phyloP scores from a whole-genome alignment of 2,113 vertebrate genomes.

The Petroica traversi region DNA sequence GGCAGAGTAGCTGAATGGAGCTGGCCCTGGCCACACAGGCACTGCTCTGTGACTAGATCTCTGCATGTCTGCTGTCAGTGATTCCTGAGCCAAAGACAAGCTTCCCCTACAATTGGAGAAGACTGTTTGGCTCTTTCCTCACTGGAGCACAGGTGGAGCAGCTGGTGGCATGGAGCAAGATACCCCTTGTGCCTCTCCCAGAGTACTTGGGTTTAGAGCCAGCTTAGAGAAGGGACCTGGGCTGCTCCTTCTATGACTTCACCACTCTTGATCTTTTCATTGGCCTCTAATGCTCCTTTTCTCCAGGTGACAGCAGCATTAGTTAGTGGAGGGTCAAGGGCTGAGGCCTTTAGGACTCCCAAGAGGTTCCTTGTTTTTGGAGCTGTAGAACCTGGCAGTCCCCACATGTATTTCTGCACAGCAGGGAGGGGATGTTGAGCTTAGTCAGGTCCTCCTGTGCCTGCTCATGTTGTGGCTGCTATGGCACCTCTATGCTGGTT shows the following conservation, averaged over 20 bases:
- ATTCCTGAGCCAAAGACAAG: background rate
- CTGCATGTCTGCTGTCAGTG: background rate
- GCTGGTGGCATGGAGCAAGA: background rate
- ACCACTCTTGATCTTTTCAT: background rate
- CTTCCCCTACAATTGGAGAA: rapidly evolving
- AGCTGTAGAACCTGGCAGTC: background rate
- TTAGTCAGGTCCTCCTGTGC: background rate
- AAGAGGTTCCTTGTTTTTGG: background rate
- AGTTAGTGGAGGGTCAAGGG: too few species aligned
- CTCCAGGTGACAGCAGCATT: background rate
- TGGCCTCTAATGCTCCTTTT: background rate
- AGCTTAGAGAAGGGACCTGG: background rate
- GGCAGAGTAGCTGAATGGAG: background rate
- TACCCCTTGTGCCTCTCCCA: background rate
- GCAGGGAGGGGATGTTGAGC: background rate
- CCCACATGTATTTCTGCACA: rapidly evolving
- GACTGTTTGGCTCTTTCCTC: background rate
- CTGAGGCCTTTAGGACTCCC: rapidly evolving
- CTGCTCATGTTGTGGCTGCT: background rate
- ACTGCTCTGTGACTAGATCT: background rate
- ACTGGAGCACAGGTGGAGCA: background rate
- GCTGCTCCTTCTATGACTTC: background rate
- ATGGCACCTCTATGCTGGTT: rapidly evolving
- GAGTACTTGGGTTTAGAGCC: background rate
- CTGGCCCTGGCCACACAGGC: background rate